Evolutionary conservation across 92 coral and sea anemone species (phyloP).

Genomic region (Porites evermanni): DNA sequence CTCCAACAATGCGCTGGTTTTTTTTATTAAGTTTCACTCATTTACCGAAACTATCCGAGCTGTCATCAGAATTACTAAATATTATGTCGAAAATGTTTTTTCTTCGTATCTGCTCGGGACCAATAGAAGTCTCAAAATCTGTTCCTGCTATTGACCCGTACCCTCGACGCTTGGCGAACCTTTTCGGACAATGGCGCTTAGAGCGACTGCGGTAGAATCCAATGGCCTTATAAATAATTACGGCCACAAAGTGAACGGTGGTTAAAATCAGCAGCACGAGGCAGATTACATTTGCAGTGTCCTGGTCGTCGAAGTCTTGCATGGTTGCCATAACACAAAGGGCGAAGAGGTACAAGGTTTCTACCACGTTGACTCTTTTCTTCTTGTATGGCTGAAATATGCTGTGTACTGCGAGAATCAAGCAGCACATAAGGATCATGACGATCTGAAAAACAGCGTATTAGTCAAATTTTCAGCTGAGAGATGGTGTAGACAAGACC

Average conservation of each 20-base stretch:
- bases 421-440: constrained; percentile 72
- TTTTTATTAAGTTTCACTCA: neutral
- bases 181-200: constrained; percentile 32
- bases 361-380: constrained; percentile 80
- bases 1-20: too few species aligned
- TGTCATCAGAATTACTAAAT: constrained; percentile 32
- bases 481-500: too few species aligned
- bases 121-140: constrained; percentile 14
- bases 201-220: constrained; percentile 64
- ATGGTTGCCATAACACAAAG: constrained; percentile 73
- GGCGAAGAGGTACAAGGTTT: constrained; percentile 79
- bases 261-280: constrained; percentile 41
- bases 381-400: constrained; percentile 88
- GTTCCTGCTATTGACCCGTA: constrained; percentile 64
- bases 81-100: constrained; percentile 38
- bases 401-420: constrained; percentile 80
- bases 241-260: constrained; percentile 48
- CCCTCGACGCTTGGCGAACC: neutral
- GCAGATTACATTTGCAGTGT: constrained; percentile 42
- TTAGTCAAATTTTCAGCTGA: too few species aligned
- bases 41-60: neutral
- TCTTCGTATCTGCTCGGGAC: constrained; percentile 14
- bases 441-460: constrained; percentile 53
- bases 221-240: constrained; percentile 55
- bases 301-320: constrained; percentile 63